Base-by-base conservation (phyloP, 2,113 vertebrate genomes). In the Chlamydotis undulata region DNA sequence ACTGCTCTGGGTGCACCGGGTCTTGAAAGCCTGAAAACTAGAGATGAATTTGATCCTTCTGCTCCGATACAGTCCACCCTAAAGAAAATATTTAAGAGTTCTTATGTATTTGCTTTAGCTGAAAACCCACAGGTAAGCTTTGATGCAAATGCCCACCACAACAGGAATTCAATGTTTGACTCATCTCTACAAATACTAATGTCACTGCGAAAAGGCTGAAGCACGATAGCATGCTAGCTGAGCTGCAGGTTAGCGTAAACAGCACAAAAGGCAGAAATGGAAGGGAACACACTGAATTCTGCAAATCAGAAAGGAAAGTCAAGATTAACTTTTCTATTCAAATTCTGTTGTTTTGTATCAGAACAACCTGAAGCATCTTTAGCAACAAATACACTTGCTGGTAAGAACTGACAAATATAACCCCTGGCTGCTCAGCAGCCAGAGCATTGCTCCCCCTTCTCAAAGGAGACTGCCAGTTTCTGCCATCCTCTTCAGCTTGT, bases 301-400 rank as follows among this genome's bases (percentile, higher is more conserved):
- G 57, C 69, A 79, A 60, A 85, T 73, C 74, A 79, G 49, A 87
- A 84, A 81, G 41, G 31, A 74, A 90, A 78, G 56, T 59, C 35
- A 87, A 63, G 23, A 60, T 10, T 24, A 63, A 5, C 56, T 86
- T 75, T 91, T 83, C 50, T 28, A n/a, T 47, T 76, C 47, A 10
- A 39, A 14, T 28, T 63, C 13, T 43, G 17, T 47, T 73, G 25
- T 69, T 70, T 80, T 41, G 69, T 9, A 52, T 67, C 43, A 86
- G 50, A 92, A 92, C 56, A 60, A 63, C 7, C 56, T 19, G 29
- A 43, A 91, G 31, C 61, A 76, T 33, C 33, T 71, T 70, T 29
- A 81, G 52, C 63, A 75, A 81, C 14, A 76, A 69, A 73, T n/a
- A 49, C 69, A 65, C 33, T 35, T 78, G 18, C 43, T 19, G 6